Evolutionary conservation across 2,113 vertebrate species (phyloP), one percentile per base, ranked within the genome.

Genomic region (Sprattus sprattus): DNA sequence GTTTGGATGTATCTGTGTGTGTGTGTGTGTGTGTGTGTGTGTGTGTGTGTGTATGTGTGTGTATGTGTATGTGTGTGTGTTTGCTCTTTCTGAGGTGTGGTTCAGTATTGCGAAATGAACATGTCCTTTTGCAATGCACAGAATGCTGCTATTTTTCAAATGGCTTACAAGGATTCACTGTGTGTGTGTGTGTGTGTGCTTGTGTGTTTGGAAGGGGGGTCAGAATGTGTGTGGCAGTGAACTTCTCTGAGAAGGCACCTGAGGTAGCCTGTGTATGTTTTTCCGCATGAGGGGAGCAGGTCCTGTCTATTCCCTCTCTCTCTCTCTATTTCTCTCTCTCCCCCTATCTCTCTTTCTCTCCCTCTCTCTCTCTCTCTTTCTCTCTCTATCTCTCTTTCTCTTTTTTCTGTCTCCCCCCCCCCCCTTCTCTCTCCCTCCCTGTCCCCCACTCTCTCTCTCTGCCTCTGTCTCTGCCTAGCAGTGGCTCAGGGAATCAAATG

Each of bases 11-110:
- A 10, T 45, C 3, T 83, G 47, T 49, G 5, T 81, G 3, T 85
- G 3, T 46, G 28, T 83, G 82, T 64, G 4, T 85, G 45, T 86
- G 82, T 82, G 67, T 82, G 47, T 82, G 50, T 22, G 22, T 64
- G 60, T 22, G 60, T 25, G 22, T 7, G 60, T 75, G 28, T 75
- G 28, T 71, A 9, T 11, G n/a, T 13, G 25, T 78, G 28, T 39
- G 71, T 39, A 13, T 39, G 71, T 20, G 4, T 22, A 20, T 20
- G 4, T 60, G 54, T 22, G 15, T 60, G 54, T 60, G 22, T 54
- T 5, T 54, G 52, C 52, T 54, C 18, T 60, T 52, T 60, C 18
- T 60, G 54, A 20, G 54, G 54, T 22, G 20, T 4, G 22, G 54
- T 60, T 60, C 6, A 60, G 54, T 60, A 60, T 18, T 57, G 54